Percentiles rank a stretch among this genome's conserved stretches.
Evolutionary conservation across 2,797 vertebrate genomes (phyloP).

Genomic region (Chromobotia macracanthus): DNA sequence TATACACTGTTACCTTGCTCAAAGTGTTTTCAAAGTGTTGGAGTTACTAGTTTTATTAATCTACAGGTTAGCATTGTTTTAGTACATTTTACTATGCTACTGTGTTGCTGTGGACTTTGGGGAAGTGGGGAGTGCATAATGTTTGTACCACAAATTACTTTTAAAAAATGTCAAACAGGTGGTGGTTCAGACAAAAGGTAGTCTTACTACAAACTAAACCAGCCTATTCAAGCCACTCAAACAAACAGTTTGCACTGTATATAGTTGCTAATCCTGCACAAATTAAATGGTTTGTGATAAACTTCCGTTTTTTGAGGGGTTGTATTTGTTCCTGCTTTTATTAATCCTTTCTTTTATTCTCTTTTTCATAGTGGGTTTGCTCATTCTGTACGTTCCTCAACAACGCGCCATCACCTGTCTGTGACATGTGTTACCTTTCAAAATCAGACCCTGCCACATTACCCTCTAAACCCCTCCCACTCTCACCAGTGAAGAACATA

Average conservation of each 20-base stretch:
- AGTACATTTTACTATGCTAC: too few relatives aligned
- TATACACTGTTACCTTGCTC: too few relatives aligned
- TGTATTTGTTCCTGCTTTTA: background rate
- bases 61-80: too few relatives aligned
- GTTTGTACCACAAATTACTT: too few relatives aligned
- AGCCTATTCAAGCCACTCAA: background rate
- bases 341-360: background rate
- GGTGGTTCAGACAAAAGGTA: too few relatives aligned
- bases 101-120: too few relatives aligned
- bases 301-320: background rate
- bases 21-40: too few relatives aligned
- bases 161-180: too few relatives aligned
- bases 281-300: background rate
- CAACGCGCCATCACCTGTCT: slow-evolving; percentile 75
- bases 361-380: slow-evolving; percentile 81
- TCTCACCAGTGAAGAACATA: slow-evolving; percentile 70
- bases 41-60: too few relatives aligned
- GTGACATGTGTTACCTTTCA: slow-evolving; percentile 83
- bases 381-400: slow-evolving; percentile 88
- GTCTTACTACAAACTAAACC: too few relatives aligned
- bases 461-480: slow-evolving; percentile 70
- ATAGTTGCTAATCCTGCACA: background rate
- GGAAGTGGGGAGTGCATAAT: too few relatives aligned
- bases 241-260: background rate
- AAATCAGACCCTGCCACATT: slow-evolving; percentile 71